phyloP scores from a whole-genome alignment of 2,797 vertebrate species.

The Harpagifer antarcticus region DNA sequence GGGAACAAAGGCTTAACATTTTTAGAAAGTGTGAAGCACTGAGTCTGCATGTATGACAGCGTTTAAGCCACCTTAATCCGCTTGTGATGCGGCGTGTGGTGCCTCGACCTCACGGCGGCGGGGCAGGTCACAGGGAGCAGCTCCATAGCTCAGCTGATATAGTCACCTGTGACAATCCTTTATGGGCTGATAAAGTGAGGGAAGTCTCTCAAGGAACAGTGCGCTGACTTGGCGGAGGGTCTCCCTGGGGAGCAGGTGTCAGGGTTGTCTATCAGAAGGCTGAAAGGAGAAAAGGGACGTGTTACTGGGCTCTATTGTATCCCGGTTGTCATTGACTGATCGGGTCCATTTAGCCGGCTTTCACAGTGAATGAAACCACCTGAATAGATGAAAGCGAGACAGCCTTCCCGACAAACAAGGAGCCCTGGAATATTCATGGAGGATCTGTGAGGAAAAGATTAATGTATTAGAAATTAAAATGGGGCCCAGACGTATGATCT shows the following conservation, averaged over 20 bases:
- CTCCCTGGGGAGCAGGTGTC: conserved; percentile 93
- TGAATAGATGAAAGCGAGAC: conserved; percentile 99
- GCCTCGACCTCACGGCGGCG: conserved; percentile 65
- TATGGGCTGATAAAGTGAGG: conserved; percentile 91
- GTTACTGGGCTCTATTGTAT: conserved; percentile 94
- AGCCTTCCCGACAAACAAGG: conserved; percentile 96
- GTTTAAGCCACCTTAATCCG: conserved; percentile 89
- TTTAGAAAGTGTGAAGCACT: conserved; percentile 81
- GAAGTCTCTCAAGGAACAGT: conserved; percentile 90
- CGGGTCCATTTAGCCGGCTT: conserved; percentile 95
- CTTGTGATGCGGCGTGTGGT: conserved; percentile 79
- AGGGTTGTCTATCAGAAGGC: conserved; percentile 95
- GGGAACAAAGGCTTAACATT: conserved; percentile 94
- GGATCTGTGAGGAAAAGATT: conserved; percentile 99
- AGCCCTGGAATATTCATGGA: conserved; percentile 99
- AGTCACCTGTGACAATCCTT: conserved; percentile 93
- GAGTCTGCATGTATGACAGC: conserved; percentile 89
- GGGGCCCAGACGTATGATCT: conserved; percentile 98
- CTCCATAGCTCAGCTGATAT: conserved; percentile 92
- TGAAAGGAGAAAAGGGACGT: conserved; percentile 93
- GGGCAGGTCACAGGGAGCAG: conserved; percentile 81
- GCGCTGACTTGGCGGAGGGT: conserved; percentile 77
- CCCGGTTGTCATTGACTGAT: conserved; percentile 98
- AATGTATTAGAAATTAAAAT: conserved; percentile 99
- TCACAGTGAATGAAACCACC: conserved; percentile 97